Conservation (phyloP, 1,140 invertebrate genomes). For the Lepidurus arcticus region DNA sequence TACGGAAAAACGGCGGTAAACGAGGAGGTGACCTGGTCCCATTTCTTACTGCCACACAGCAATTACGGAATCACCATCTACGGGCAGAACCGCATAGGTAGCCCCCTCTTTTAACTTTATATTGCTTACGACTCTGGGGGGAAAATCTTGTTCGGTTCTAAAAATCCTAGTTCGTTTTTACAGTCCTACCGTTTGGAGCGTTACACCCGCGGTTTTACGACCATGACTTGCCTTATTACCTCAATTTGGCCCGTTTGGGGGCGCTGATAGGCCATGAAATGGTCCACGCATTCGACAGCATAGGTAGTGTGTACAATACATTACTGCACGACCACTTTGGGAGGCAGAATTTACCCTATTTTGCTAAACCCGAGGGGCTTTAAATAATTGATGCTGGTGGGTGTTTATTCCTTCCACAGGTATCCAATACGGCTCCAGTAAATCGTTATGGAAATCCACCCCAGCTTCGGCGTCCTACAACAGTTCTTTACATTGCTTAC, state of each 20-base stretch:
- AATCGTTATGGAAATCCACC: neutral
- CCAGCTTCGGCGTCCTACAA: neutral
- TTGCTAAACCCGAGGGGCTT: neutral
- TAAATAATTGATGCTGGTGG: neutral
- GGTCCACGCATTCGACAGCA: neutral
- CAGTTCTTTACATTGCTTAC: neutral
- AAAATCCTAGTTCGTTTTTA: neutral
- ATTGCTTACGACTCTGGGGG: neutral
- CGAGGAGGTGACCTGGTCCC: neutral
- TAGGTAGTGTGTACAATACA: neutral
- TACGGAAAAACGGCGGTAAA: neutral
- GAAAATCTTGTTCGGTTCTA: neutral
- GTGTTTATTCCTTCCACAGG: neutral
- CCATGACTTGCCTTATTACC: neutral
- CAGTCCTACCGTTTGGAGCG: neutral
- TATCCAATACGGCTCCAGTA: neutral
- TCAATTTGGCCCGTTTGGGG: neutral
- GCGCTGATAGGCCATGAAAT: neutral
- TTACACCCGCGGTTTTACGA: neutral
- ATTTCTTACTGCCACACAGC: conserved; percentile 2
- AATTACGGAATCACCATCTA: conserved; percentile 8
- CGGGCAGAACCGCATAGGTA: conserved; percentile 4
- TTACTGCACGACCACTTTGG: no score
- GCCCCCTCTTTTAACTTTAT: neutral
- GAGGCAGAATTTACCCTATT: neutral